Percentiles rank a stretch among this genome's conserved stretches.
phyloP scores from a whole-genome alignment of 2,113 vertebrate species.

The Petromus typicus region DNA sequence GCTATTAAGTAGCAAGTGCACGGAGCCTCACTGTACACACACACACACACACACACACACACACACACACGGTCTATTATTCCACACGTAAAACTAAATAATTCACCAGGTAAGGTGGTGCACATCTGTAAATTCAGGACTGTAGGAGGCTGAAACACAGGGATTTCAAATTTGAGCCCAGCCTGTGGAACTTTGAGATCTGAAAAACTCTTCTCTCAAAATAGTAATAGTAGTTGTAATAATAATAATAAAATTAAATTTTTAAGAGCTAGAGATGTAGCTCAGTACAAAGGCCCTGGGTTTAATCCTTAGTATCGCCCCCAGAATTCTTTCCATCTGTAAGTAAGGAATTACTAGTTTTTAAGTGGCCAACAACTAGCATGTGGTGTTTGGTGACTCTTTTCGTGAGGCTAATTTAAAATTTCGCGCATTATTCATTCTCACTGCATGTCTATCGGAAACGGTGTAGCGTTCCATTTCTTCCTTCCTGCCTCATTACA shows the following conservation, averaged over 20 bases:
- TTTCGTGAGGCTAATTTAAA: slow-evolving; percentile 13
- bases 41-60: neutral
- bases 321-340: neutral
- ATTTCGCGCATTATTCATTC: neutral
- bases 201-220: neutral
- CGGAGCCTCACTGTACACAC: neutral
- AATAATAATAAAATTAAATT: neutral
- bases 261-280: neutral
- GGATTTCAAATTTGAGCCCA: neutral
- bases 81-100: neutral
- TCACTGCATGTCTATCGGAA: neutral
- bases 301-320: neutral
- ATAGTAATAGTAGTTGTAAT: neutral
- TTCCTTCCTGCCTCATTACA: neutral
- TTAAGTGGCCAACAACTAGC: neutral
- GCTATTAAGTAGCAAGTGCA: neutral
- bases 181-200: neutral
- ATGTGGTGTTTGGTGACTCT: neutral
- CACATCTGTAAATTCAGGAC: neutral
- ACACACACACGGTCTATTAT: neutral
- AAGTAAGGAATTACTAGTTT: neutral
- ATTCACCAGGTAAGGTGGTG: neutral
- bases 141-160: neutral
- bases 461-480: neutral
- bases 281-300: neutral